Evolutionary conservation across 2,113 vertebrate species (phyloP).

Genomic region (Guaruba guarouba): DNA sequence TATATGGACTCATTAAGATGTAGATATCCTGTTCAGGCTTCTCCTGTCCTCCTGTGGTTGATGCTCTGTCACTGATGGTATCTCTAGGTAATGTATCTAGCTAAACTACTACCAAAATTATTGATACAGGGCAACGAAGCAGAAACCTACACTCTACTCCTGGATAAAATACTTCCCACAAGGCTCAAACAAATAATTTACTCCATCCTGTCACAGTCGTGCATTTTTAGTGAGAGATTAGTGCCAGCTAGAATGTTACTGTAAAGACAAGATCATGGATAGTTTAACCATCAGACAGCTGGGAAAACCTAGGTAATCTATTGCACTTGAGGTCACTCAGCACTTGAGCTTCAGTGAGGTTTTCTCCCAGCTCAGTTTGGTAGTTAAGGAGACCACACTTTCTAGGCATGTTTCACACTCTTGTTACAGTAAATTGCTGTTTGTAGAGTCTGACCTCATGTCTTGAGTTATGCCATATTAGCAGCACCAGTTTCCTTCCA

Average conservation of each 20-base stretch:
- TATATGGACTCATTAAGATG: not conserved
- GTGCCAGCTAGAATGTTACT: not conserved
- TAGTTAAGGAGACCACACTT: not conserved
- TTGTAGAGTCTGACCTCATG: not conserved
- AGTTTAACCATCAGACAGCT: not conserved
- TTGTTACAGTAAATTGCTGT: not conserved
- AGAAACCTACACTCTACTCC: not conserved
- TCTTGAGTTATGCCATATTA: not conserved
- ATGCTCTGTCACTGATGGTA: not conserved
- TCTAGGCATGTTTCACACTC: not conserved
- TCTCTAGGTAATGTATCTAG: not conserved
- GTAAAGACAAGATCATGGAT: not conserved
- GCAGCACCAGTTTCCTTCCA: not conserved
- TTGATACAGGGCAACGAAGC: not conserved
- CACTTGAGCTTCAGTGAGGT: not conserved
- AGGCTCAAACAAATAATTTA: not conserved
- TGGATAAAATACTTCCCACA: not conserved
- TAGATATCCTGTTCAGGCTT: not conserved
- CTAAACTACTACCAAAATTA: not conserved
- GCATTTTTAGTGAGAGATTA: not conserved
- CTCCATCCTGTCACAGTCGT: not conserved
- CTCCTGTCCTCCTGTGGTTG: not conserved
- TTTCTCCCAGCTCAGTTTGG: not conserved
- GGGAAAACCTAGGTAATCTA: not conserved
- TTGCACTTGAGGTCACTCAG: not conserved